A percentile compares a stretch with the other conserved stretches of the same genome.
These are phyloP conservation scores for Eupsilia transversa DNA, from an alignment of 2,888 invertebrate species.

Conservation along the genomic window DNA sequence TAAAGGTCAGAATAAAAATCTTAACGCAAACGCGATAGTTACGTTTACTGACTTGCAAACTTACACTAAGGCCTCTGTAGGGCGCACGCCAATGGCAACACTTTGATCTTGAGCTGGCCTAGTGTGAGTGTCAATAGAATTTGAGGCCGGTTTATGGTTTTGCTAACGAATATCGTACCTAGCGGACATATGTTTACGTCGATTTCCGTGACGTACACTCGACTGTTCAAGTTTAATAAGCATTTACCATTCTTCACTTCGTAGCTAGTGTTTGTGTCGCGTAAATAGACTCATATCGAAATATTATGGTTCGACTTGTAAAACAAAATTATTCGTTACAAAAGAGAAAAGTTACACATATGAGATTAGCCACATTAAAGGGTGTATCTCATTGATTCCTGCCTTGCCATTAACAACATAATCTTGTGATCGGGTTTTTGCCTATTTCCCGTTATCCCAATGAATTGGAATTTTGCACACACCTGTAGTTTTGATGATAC, in stretches of 20 bases:
- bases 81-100: too few species aligned
- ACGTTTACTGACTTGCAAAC: too few species aligned
- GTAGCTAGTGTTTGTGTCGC: not conserved
- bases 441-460: not conserved
- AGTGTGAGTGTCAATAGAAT: too few species aligned
- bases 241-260: slow-evolving; percentile 13
- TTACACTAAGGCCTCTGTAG: too few species aligned
- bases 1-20: too few species aligned
- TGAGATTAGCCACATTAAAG: too few species aligned
- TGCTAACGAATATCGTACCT: not conserved
- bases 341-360: not conserved
- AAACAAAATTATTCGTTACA: not conserved
- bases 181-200: not conserved
- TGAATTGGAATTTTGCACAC: not conserved
- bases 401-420: not conserved
- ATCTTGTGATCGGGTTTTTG: not conserved
- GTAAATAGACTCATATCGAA: not conserved
- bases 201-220: slow-evolving; percentile 12
- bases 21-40: too few species aligned
- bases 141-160: too few species aligned
- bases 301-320: not conserved
- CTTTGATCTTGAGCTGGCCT: too few species aligned
- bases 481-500: not conserved
- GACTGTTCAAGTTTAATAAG: slow-evolving; percentile 23
- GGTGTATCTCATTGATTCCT: not conserved